Evolutionary conservation across 2,113 vertebrate genomes (phyloP), one percentile per base, ranked within the genome.

Genomic region (Calypte anna): DNA sequence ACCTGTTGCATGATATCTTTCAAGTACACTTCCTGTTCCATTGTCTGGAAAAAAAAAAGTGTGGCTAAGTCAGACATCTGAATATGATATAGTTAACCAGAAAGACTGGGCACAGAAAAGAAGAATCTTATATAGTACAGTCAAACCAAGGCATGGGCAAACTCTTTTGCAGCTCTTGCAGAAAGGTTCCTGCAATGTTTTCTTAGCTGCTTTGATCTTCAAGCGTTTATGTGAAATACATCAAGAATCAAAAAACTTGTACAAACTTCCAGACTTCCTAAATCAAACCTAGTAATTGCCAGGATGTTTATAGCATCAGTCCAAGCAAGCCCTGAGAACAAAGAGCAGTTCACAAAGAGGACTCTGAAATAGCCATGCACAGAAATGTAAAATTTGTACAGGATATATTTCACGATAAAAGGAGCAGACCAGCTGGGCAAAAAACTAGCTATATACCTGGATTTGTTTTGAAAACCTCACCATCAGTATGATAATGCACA

Each of bases 211-310:
- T 86, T 91, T 75, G 36, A 84, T 86, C 87, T 93, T 63, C 33
- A 64, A 67, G 68, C 83, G 75, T 80, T 96, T 89, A 77, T 58
- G 53, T 50, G 20, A 11, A 78, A 48, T 78, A 51, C 46, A 86
- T 61, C 43, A 94, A 93, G 91, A 91, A 91, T 88, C 51, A 93
- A 76, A 87, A 88, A 78, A 80, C 18, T 36, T 59, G 14, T 63
- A 50, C 66, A 93, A 93, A 70, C 59, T 90, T 70, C 59, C 38
- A 86, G 54, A 64, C 53, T 75, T 90, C 66, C 72, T 96, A 94
- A 93, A 75, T 83, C 81, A 94, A 93, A 73, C 28, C 36, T 57
- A 74, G 55, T 77, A 77, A 93, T 44, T 81, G 68, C 38, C 13
- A 57, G 53, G 68, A 83, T 70, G 3, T 92, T 92, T 92, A 75